A percentile compares a stretch with the other conserved stretches of the same genome.
These are phyloP conservation scores for Drosophila sp. DNA, from an alignment of 1,140 invertebrate species.

Conservation along the genomic window DNA sequence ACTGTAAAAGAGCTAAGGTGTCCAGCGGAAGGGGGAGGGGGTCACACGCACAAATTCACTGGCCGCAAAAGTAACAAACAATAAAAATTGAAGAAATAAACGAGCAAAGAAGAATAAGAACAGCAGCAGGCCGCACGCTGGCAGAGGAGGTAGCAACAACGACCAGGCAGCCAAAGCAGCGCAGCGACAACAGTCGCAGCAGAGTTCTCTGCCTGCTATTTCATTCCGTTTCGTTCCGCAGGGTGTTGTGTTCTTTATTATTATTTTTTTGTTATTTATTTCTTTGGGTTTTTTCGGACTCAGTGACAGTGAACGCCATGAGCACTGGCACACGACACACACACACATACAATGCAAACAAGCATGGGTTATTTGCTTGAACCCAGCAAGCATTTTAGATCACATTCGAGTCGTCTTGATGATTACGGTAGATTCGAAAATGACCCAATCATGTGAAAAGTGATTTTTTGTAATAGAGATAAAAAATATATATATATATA, in stretches of 20 bases:
- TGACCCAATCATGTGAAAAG: no score
- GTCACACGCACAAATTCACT: slow-evolving; percentile 23
- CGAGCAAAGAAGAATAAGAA: slow-evolving; percentile 53
- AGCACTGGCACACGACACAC: slow-evolving; percentile 73
- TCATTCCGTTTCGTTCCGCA: slow-evolving; percentile 74
- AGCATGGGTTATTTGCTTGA: slow-evolving; percentile 20
- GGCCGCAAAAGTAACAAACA: slow-evolving; percentile 28
- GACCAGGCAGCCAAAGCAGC: slow-evolving; percentile 15
- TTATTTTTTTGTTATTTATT: slow-evolving; percentile 38
- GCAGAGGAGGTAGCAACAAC: slow-evolving; percentile 25
- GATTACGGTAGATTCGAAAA: no score
- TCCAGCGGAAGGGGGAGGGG: background rate
- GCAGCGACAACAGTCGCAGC: slow-evolving; percentile 34
- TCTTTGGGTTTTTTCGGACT: slow-evolving; percentile 55
- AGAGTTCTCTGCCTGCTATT: slow-evolving; percentile 58
- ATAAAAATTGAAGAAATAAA: slow-evolving; percentile 43
- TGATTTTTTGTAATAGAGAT: no score
- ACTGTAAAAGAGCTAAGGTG: background rate
- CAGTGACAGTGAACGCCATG: slow-evolving; percentile 70
- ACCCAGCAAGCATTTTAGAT: no score
- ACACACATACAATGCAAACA: slow-evolving; percentile 39
- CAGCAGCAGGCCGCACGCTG: slow-evolving; percentile 29
- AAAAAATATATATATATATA: no score
- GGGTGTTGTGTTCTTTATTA: slow-evolving; percentile 48
- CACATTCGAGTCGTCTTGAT: no score